These are phyloP conservation scores for Acanthosoma haemorrhoidale DNA, from an alignment of 2,888 invertebrate species.

Conservation along the genomic window DNA sequence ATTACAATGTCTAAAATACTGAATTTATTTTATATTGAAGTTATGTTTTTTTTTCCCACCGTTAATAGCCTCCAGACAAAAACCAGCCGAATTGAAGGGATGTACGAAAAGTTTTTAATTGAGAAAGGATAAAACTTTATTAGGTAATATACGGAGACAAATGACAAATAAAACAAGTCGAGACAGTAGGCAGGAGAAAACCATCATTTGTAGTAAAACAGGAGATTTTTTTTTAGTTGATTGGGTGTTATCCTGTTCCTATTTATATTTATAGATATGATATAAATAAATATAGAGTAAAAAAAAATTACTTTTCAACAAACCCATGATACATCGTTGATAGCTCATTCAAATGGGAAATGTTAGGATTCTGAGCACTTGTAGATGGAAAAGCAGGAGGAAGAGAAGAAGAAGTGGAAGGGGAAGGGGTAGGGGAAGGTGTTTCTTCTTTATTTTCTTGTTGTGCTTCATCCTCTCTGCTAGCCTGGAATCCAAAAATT, in stretches of 20 bases:
- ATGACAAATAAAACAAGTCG: no score
- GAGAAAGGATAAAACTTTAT: no score
- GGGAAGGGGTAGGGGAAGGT: background rate
- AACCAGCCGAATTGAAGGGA: no score
- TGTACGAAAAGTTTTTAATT: no score
- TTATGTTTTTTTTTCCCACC: no score
- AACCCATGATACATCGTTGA: conserved; percentile 54
- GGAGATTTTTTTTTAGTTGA: background rate
- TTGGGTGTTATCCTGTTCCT: background rate
- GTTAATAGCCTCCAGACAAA: no score
- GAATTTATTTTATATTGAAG: no score
- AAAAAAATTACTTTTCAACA: conserved; percentile 49
- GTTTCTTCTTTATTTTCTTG: background rate
- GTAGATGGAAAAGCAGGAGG: background rate
- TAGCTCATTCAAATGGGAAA: conserved; percentile 44
- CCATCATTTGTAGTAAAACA: background rate
- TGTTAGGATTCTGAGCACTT: conserved; percentile 16
- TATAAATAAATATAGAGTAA: background rate
- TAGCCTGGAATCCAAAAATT: no score
- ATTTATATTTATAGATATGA: background rate
- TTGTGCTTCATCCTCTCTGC: background rate
- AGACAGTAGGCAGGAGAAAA: no score
- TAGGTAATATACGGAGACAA: no score
- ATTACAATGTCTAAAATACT: no score
- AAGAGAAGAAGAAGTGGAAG: conserved; percentile 32